Base-by-base conservation (phyloP, 2,888 invertebrate species). In the Cyclophora albipunctata region DNA sequence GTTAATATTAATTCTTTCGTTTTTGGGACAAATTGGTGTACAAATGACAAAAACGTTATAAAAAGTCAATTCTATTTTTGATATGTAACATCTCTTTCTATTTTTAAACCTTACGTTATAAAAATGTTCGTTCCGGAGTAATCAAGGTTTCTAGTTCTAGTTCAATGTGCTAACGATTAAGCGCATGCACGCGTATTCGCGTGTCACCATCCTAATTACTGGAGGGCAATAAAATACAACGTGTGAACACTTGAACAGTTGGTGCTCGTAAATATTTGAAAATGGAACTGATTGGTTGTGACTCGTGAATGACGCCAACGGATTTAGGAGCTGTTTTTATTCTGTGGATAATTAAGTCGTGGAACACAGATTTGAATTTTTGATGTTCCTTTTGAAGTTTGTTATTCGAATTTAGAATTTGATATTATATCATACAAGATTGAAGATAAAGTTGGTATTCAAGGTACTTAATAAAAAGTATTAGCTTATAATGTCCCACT, bases 191-290 rank as follows among this genome's bases (percentile, higher is more conserved):
- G 54, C 65, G 70, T 71, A 75, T 69, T 72, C 54, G 73, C 69
- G 58, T 58, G 59, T 61, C 52, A 52, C 54, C 52, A 57, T 57
- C 54, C 50, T 73, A 72, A 77, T 75, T 69, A 65, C 72, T 74
- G 74, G 73, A 73, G 67, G 64, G 65, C 66, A 63, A 63, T 69
- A 75, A 75, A 77, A 73, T 72, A 66, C 58, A 59, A 73, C 55
- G 74, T 74, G 78, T 69, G 71, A 74, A 81, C 78, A 62, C 72
- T 76, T 69, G 71, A 74, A 81, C 78, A 62, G 72, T 76, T 78
- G 77, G 72, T 64, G 72, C 60, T 71, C 73, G 67, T 83, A 78
- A 83, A 80, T 67, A 62, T 59, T 51, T 57, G 63, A 55, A 59
- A 62, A 65, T 58, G 50, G 55, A 54, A 55, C 59, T 62, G 53